These are phyloP conservation scores for Delia radicum DNA, from an alignment of 1,140 invertebrate species.

Conservation along the genomic window DNA sequence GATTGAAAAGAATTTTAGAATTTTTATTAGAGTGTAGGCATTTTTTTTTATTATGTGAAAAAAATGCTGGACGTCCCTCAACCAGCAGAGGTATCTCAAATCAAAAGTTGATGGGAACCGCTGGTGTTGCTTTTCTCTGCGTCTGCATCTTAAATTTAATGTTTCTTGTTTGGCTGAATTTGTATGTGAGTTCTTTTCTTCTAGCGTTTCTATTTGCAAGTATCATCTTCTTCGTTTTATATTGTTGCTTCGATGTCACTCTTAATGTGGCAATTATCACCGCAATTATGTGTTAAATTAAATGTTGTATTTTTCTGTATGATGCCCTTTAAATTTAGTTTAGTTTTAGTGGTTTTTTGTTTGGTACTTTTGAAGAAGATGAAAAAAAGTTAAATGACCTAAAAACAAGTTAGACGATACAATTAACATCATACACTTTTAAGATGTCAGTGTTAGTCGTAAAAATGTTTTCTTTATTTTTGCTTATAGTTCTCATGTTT, in stretches of 20 bases:
- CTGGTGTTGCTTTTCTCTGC: too few species aligned
- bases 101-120: too few species aligned
- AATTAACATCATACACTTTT: background rate
- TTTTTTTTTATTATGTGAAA: too few species aligned
- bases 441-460: background rate
- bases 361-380: background rate
- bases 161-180: background rate
- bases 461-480: background rate
- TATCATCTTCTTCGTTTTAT: background rate
- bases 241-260: background rate
- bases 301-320: background rate
- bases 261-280: conserved; percentile 28
- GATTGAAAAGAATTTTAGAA: too few species aligned
- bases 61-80: too few species aligned
- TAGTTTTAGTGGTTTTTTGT: background rate
- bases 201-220: background rate
- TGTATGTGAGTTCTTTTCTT: background rate
- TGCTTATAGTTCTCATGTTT: background rate
- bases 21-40: too few species aligned
- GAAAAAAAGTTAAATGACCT: background rate
- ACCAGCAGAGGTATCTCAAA: too few species aligned
- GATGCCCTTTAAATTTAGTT: background rate
- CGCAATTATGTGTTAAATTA: conserved; percentile 26
- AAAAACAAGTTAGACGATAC: background rate
- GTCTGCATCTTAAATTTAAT: background rate